Evolutionary conservation across 2,888 invertebrate genomes (phyloP).

Genomic region (Epirrita christyi): DNA sequence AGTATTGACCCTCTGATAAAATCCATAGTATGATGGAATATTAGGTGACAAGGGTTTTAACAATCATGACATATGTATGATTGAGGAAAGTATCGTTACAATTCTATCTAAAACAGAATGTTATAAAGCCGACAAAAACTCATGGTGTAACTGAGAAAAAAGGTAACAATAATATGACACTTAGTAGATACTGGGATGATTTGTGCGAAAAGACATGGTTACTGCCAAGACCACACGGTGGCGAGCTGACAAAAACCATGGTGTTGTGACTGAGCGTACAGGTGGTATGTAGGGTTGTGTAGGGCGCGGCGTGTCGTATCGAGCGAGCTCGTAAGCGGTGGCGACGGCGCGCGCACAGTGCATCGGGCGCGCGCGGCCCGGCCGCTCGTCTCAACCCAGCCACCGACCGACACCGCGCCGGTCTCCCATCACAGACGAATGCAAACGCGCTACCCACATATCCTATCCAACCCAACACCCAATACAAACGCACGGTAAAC

Average conservation of each 20-base stretch:
- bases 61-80: too few species aligned
- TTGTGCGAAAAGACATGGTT: conserved; percentile 23
- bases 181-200: too few species aligned
- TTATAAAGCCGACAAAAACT: too few species aligned
- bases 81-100: too few species aligned
- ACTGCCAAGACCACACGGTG: conserved; percentile 22
- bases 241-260: conserved; percentile 56
- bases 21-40: too few species aligned
- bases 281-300: conserved; percentile 73
- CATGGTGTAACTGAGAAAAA: too few species aligned
- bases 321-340: conserved; percentile 57
- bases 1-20: too few species aligned
- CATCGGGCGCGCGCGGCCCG: conserved; percentile 60
- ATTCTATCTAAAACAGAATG: too few species aligned
- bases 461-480: conserved; percentile 27
- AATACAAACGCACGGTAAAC: conserved; percentile 32
- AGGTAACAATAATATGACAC: too few species aligned
- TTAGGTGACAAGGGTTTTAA: too few species aligned
- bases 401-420: conserved; percentile 30
- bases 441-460: conserved; percentile 51
- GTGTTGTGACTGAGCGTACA: conserved; percentile 79
- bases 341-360: conserved; percentile 65
- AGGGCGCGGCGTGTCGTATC: conserved; percentile 74
- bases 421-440: conserved; percentile 51
- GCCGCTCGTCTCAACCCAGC: conserved; percentile 62